Conservation (phyloP, 2,888 invertebrate species). For the Thysanoteuthis rhombus region DNA sequence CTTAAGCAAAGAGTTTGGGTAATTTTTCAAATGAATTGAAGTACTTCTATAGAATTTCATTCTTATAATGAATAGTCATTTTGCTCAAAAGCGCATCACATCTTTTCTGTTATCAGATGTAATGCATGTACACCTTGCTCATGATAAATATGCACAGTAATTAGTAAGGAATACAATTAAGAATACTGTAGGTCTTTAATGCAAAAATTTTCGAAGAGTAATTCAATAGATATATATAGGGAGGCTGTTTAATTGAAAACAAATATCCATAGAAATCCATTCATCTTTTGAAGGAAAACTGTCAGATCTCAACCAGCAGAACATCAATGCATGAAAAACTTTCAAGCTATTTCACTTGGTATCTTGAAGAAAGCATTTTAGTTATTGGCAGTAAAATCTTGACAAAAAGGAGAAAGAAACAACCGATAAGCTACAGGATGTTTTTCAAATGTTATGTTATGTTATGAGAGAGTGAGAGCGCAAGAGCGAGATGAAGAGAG, state of each 20-base stretch:
- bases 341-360: neutral
- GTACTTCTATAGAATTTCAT: neutral
- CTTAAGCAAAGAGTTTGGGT: neutral
- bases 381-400: neutral
- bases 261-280: neutral
- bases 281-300: neutral
- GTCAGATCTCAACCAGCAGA: neutral
- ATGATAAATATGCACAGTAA: neutral
- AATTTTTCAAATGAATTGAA: neutral
- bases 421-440: neutral
- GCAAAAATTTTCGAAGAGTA: neutral
- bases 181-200: neutral
- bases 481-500: too few relatives aligned
- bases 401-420: neutral
- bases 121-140: neutral
- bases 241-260: neutral
- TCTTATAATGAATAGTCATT: neutral
- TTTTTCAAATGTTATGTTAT: neutral
- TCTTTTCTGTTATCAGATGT: neutral
- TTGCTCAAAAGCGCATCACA: neutral
- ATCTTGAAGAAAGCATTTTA: neutral
- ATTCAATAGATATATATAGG: neutral
- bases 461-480: neutral
- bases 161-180: neutral
- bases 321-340: neutral